Base-by-base conservation (phyloP, 2,113 vertebrate genomes). In the Clarias macrocephalus region DNA sequence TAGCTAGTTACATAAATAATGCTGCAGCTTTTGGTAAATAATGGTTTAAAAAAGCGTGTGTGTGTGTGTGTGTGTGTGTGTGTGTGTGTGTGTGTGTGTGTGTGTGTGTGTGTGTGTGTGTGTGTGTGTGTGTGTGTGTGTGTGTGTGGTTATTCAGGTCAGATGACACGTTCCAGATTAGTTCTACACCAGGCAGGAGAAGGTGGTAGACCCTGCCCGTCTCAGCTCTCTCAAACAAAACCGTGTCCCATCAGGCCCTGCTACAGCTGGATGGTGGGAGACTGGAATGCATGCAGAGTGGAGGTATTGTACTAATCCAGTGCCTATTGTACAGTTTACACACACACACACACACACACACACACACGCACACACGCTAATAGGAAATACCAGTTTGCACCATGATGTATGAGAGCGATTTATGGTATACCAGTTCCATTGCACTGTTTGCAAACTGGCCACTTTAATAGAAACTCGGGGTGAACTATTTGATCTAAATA, bases 191-290 rank as follows among this genome's bases (percentile, higher is more conserved):
- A 91, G 88, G 94, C 96, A 2, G 95, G 93, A 23, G 97, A 97
- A 11, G 97, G 96, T 91, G 98, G 98, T 81, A 92, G 96, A 3
- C 96, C 95, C 0, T 99, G 98, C 90, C 96, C 97, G 0, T 90
- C 86, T 83, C 96, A 96, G 88, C 96, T 99, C 86, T 93, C 87
- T 86, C 98, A 99, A 91, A 94, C 95, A 91, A 95, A 95, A 87
- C 94, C 94, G 8, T 99, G 98, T 93, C 95, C 96, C 0, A 92
- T 96, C 89, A 96, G 87, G 62, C 98, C 98, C 57, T 99, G 97
- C 94, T 98, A 98, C 88, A 93, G 89, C 88, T 99, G 98, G 98
- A 87, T 93, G 52, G 94, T 98, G 54, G 95, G 96, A 18, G 95
- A 96, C 2, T 99, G 98, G 98, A 97, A 96, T 7, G 23, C 91